phyloP scores from a whole-genome alignment of 2,113 vertebrate genomes.

The Peromyscus leucopus region DNA sequence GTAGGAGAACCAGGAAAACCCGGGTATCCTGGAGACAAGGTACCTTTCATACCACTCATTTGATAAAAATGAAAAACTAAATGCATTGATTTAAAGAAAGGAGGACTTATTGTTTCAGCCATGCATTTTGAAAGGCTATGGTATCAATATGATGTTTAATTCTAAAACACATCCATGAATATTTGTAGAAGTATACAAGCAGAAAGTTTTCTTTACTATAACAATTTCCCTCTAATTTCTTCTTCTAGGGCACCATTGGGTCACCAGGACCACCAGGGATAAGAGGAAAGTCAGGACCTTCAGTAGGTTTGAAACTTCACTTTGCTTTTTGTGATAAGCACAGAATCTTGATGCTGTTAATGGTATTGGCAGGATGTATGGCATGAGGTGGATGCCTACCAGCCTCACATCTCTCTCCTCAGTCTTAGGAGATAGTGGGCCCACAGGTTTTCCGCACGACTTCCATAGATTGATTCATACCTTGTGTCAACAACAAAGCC shows the following conservation, averaged over 20 bases:
- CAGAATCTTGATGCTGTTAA: background rate
- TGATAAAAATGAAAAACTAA: background rate
- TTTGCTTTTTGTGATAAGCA: slow-evolving; percentile 52
- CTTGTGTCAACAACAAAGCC: background rate
- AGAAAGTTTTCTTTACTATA: background rate
- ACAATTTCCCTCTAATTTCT: slow-evolving; percentile 58
- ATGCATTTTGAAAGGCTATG: background rate
- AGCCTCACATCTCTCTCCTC: background rate
- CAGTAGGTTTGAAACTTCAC: slow-evolving; percentile 88
- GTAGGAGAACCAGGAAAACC: slow-evolving; percentile 93
- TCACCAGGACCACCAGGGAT: slow-evolving; percentile 91
- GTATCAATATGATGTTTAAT: background rate
- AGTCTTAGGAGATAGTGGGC: background rate
- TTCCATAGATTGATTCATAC: background rate
- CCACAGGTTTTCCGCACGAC: background rate
- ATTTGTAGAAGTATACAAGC: background rate
- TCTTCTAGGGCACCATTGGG: slow-evolving; percentile 91
- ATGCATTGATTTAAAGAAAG: slow-evolving; percentile 39
- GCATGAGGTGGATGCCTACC: background rate
- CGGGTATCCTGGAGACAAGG: slow-evolving; percentile 98
- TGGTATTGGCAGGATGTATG: background rate
- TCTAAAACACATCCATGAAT: background rate
- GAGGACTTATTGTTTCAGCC: background rate
- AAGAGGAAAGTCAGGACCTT: slow-evolving; percentile 94
- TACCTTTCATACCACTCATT: slow-evolving; percentile 77